Base-by-base conservation (phyloP, 30 jellyfish, hydroid and myxozoan genomes). In the Chironex yamaguchii region DNA sequence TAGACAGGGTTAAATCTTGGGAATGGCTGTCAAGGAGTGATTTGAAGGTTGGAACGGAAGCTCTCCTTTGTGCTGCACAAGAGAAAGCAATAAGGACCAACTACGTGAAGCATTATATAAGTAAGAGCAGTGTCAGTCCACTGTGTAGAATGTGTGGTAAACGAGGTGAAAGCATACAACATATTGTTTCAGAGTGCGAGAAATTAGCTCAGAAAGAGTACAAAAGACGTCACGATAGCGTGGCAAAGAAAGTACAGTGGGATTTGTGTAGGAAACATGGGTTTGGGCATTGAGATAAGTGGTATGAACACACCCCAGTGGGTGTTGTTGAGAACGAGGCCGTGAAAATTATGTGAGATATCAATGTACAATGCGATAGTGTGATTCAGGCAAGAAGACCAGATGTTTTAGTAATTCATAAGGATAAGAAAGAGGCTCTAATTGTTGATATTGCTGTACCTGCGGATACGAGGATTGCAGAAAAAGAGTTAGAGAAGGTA, bases 1-100 rank as follows among this genome's bases (percentile, higher is more conserved):
- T 50, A 31, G 77, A 76, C 29, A 4, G 77, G 84, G 32, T 27
- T 52, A 48, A 50, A 54, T 1, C 75, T 26, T 50, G 62, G 88
- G 48, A 76, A 29, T 50, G 77, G 88, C 29, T 50, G 88, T 36
- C 72, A 33, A 76, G 77, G 77, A 50, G 63, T 26, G 63, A 76
- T 76, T 29, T 50, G 77, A 54, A 29, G 84, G 29, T 4, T 13
- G 88, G 63, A 4, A 76, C 64, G 28, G 77, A 70, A 70, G 83
- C 31, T 9, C 48, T 63, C 52, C 1, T 53, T 4, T 67, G 81
- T 30, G 81, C 81, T 67, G 67, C 81, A 30, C 35, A 67, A 67
- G 81, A 67, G 64, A 58, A 67, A 67, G 81, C 81, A 27, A 27
- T 67, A 30, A 27, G 81, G 11, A 9, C 64, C 64, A 67, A 67